Base-by-base conservation (phyloP, 2,113 vertebrate genomes). In the Pomatostomus ruficeps region DNA sequence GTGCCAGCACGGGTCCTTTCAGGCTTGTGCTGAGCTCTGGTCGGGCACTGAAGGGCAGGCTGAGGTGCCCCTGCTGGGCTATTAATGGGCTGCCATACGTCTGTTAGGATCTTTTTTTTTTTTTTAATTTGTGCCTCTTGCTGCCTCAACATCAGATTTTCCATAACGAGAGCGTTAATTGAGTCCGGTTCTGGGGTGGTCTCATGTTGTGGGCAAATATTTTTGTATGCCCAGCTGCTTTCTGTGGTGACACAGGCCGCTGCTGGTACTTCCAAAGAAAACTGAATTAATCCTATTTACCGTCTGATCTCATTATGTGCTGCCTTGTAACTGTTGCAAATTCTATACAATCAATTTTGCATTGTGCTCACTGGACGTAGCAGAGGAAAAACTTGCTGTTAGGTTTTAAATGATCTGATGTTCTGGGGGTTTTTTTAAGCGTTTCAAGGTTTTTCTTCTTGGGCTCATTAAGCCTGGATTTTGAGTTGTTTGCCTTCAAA, bases 61-160 rank as follows among this genome's bases (percentile, higher is more conserved):
- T 79, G 42, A 31, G 1, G 0, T 72, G 61, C 21, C 72, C 54
- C 38, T 77, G 26, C 49, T 58, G 35, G 77, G 12, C 82, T 57
- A 6, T 66, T 72, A 91, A 59, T 72, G 35, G 38, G 31, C 63
- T 96, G 72, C 81, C 79, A 62, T 67, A 51, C 6, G 0, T 61
- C 62, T 91, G 28, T 25, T 90, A 26, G 40, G 17, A 67, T 70
- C 2, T 33, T 38, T 66, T 35, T 70, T 31, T 55, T 40, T 6
- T 10, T 42, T 42, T 42, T 42, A 49, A 58, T 80, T 86, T 78
- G 35, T 59, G 26, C 24, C 62, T 88, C 67, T 89, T 78, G 67
- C 85, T 92, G 78, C 85, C 95, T 81, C 85, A 89, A 17, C 73
- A 91, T 75, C 88, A 74, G 54, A 36, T 79, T 86, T 95, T 67